Evolutionary conservation across 2,113 vertebrate genomes (phyloP), one percentile per base, ranked within the genome.

Genomic region (Datnioides undecimradiatus): DNA sequence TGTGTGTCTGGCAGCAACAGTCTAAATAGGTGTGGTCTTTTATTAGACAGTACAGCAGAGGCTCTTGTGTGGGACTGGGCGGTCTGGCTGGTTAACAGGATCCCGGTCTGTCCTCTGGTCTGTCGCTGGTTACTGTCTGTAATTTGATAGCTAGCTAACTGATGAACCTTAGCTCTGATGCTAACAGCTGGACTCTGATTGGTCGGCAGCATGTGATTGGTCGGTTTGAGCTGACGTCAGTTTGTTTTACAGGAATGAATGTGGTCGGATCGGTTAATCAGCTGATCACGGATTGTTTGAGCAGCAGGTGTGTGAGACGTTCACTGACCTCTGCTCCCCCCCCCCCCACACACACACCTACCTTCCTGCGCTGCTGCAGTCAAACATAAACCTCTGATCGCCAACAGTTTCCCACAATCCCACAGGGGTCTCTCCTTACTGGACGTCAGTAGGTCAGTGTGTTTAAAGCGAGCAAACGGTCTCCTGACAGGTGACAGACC

Each of bases 1-100:
- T n/a, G n/a, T n/a, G n/a, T n/a, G n/a, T n/a, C n/a, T n/a, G n/a
- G 41, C 25, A 34, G 8, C 71, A 1, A 46, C 75, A 36, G 66
- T 57, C n/a, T 74, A 40, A 70, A 52, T 58, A 75, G 76, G 72
- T 60, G 76, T 43, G 81, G 72, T 41, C 65, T 60, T 65, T 59
- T 46, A 58, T 60, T 33, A 40, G 51, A 33, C 34, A 8, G 6
- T 0, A 59, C 48, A 45, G 51, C 43, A 75, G 58, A 17, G 3
- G 2, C 76, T 76, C 19, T 12, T 70, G 62, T 55, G 34, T 76
- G 10, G 1, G 23, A 0, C 9, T 25, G 23, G 10, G 25, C 12
- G 9, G 25, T 57, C 46, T 52, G 40, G 76, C 36, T 51, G 33
- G 41, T 36, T 75, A 69, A 79, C 51, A 8, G 38, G 58, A 74